Conservation (phyloP, 1,140 invertebrate genomes). For the Drosophila insularis region DNA sequence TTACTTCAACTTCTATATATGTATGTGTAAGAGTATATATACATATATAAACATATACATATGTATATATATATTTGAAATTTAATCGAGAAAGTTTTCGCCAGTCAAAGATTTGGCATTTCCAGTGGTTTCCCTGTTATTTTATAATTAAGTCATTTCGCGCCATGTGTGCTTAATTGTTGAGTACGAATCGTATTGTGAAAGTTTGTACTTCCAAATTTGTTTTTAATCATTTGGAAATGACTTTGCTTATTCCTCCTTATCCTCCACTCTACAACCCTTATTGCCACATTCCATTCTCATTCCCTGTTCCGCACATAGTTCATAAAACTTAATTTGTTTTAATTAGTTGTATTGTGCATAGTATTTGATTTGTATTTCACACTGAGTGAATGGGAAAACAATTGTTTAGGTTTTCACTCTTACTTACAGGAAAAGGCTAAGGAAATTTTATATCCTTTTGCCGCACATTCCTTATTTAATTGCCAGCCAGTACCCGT, state of each 20-base stretch:
- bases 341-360: slow-evolving; percentile 19
- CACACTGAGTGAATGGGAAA: background rate
- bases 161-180: slow-evolving; percentile 15
- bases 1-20: background rate
- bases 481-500: slow-evolving; percentile 12
- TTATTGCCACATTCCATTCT: background rate
- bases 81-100: slow-evolving; percentile 7
- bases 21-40: background rate
- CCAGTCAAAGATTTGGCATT: slow-evolving; percentile 3
- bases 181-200: background rate
- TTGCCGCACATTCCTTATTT: slow-evolving; percentile 33
- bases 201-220: slow-evolving; percentile 24
- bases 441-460: slow-evolving; percentile 14
- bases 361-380: slow-evolving; percentile 11
- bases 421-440: background rate
- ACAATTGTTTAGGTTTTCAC: background rate
- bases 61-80: background rate
- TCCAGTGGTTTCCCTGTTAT: slow-evolving; percentile 6
- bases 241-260: background rate
- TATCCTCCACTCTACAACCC: background rate
- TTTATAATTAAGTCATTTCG: slow-evolving; percentile 13
- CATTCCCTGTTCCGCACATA: background rate
- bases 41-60: background rate
- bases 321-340: slow-evolving; percentile 20
- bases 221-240: slow-evolving; percentile 32